Conservation (phyloP, 2,797 vertebrate species). For the Denticeps clupeoides region DNA sequence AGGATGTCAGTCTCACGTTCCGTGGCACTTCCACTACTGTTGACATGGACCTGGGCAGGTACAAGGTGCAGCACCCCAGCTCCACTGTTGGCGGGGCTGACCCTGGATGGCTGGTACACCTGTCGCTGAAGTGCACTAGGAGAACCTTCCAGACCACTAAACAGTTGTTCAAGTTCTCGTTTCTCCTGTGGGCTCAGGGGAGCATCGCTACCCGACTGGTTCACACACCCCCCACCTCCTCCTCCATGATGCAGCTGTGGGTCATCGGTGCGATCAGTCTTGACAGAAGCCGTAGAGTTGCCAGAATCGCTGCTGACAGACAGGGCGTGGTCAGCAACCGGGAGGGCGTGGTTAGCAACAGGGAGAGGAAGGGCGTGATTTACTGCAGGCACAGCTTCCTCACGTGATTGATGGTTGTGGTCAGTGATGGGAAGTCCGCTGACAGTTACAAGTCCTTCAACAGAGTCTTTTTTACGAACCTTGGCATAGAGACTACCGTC, state of each 20-base stretch:
- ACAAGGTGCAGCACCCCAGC: slow-evolving; percentile 72
- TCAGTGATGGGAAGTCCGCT: slow-evolving; percentile 66
- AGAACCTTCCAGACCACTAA: slow-evolving; percentile 70
- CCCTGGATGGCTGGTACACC: slow-evolving; percentile 28
- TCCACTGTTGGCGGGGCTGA: slow-evolving; percentile 40
- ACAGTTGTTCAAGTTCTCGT: slow-evolving; percentile 78
- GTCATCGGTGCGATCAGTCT: slow-evolving; percentile 90
- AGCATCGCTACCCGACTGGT: slow-evolving; percentile 22
- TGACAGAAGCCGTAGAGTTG: slow-evolving; percentile 90
- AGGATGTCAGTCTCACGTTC: slow-evolving; percentile 91
- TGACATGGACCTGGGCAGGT: slow-evolving; percentile 88
- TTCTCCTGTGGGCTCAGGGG: slow-evolving; percentile 72
- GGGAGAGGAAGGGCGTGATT: slow-evolving; percentile 43
- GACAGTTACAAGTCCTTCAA: slow-evolving; percentile 70
- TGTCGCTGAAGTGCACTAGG: slow-evolving; percentile 49
- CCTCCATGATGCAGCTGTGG: slow-evolving; percentile 39
- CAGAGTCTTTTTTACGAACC: slow-evolving; percentile 88
- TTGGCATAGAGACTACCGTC: slow-evolving; percentile 90
- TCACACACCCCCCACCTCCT: slow-evolving; percentile 11
- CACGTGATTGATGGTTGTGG: slow-evolving; percentile 32
- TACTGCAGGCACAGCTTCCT: slow-evolving; percentile 29
- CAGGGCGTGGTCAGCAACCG: slow-evolving; percentile 67
- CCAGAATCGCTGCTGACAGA: slow-evolving; percentile 95
- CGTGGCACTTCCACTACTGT: slow-evolving; percentile 50
- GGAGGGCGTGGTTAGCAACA: slow-evolving; percentile 42